Conservation (phyloP, 2,113 vertebrate genomes). For the Aleadryas rufinucha region DNA sequence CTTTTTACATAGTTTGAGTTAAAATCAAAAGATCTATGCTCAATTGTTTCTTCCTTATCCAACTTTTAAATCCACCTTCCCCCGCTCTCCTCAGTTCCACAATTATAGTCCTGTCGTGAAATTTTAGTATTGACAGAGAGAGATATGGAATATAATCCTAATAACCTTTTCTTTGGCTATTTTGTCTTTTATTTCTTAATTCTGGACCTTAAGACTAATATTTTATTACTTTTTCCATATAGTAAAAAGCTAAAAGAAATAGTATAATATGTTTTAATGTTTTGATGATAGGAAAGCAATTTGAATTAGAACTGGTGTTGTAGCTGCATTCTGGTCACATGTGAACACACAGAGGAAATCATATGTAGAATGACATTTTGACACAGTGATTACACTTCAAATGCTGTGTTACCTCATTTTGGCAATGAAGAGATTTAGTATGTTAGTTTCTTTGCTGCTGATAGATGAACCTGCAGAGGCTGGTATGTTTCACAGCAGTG, state of each 20-base stretch:
- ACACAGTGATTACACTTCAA: not conserved
- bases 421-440: not conserved
- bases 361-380: not conserved
- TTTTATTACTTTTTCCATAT: not conserved
- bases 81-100: fast-evolving
- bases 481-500: not conserved
- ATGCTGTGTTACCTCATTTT: not conserved
- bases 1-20: not conserved
- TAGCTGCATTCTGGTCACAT: not conserved
- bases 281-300: not conserved
- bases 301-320: not conserved
- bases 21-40: not conserved
- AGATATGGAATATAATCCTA: not conserved
- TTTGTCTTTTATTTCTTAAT: not conserved
- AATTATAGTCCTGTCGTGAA: not conserved
- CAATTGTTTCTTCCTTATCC: not conserved
- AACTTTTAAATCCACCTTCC: not conserved
- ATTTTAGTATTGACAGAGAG: not conserved
- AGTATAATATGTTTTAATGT: not conserved
- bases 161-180: not conserved
- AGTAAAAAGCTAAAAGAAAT: not conserved
- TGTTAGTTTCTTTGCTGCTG: not conserved
- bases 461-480: not conserved
- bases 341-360: not conserved
- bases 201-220: not conserved